Conservation (phyloP, 2,113 vertebrate genomes). For the Eptesicus fuscus region DNA sequence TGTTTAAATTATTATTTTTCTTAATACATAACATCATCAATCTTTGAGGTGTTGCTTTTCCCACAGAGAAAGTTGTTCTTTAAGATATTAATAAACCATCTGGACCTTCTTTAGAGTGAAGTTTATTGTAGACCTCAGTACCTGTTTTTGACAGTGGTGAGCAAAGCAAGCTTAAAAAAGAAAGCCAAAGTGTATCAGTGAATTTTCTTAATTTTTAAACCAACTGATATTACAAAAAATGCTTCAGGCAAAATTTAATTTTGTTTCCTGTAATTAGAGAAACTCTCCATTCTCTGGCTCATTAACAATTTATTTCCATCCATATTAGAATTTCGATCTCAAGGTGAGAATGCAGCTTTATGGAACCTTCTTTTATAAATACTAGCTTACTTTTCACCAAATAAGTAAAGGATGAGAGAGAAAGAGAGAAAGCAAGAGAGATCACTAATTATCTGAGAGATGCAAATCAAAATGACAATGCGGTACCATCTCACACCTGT, state of each 20-base stretch:
- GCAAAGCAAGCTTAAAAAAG: neutral
- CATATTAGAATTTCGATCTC: slow-evolving; percentile 34
- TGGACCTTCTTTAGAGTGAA: neutral
- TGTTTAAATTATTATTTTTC: neutral
- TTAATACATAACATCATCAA: neutral
- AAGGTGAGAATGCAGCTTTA: slow-evolving; percentile 15
- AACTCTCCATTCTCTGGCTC: slow-evolving; percentile 28
- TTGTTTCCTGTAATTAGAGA: slow-evolving; percentile 43
- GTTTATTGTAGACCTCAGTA: neutral
- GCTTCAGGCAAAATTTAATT: slow-evolving; percentile 38
- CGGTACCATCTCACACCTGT: no score
- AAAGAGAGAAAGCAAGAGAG: neutral
- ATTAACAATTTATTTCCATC: slow-evolving; percentile 53
- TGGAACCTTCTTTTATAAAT: neutral
- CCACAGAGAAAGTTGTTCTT: neutral
- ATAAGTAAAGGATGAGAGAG: neutral
- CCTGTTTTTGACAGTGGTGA: neutral
- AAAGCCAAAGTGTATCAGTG: neutral
- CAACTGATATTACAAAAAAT: slow-evolving; percentile 25
- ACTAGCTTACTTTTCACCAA: neutral
- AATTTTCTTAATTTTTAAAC: slow-evolving; percentile 17
- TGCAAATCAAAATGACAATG: no score
- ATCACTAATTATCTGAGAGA: neutral
- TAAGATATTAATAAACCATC: neutral
- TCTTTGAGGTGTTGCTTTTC: neutral